Evolutionary conservation across 92 coral and sea anemone species (phyloP).

Genomic region (Siderastrea radians): DNA sequence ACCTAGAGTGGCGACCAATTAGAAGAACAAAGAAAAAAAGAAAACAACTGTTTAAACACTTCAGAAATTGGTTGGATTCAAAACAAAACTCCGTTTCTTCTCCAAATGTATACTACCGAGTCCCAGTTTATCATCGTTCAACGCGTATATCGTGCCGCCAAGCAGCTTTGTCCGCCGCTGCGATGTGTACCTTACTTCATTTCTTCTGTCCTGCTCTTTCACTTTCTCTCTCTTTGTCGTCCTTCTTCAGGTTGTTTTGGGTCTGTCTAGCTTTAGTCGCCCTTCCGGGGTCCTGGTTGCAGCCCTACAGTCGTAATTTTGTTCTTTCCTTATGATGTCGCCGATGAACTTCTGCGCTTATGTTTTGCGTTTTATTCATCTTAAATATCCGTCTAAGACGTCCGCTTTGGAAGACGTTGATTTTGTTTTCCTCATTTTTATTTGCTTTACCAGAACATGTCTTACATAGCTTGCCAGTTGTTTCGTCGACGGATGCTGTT

Average conservation of each 20-base stretch:
- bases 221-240: background rate
- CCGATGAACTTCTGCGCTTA: background rate
- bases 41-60: no score
- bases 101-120: no score
- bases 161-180: background rate
- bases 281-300: background rate
- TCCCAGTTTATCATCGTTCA: no score
- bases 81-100: no score
- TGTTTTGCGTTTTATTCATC: background rate
- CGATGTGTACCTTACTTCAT: background rate
- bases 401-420: background rate
- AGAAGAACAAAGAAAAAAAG: no score
- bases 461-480: background rate
- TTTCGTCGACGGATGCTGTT: slow-evolving; percentile 4
- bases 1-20: no score
- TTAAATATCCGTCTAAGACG: slow-evolving; percentile 41
- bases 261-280: background rate
- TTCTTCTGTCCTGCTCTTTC: background rate
- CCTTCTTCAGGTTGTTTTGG: background rate
- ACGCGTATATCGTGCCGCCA: background rate
- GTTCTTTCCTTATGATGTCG: background rate
- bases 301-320: background rate
- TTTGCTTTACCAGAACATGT: no score
- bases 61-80: no score
- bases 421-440: background rate